A percentile compares a stretch with the other conserved stretches of the same genome.
Evolutionary conservation across 23 tunicate genomes (phyloP).

Genomic region (Halocynthia aurantium): DNA sequence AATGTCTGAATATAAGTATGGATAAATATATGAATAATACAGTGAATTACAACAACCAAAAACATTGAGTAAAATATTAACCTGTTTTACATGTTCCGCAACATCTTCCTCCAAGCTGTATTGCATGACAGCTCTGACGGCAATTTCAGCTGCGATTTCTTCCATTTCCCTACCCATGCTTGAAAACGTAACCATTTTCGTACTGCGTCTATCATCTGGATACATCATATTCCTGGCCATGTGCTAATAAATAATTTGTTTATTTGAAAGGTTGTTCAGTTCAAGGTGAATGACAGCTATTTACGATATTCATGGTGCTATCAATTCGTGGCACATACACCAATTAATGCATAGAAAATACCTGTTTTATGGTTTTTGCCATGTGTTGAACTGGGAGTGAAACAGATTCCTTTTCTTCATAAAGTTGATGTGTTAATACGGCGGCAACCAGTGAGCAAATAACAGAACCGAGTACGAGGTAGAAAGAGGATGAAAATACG

Average conservation of each 20-base stretch:
- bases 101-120: constrained; percentile 80
- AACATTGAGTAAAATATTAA: not conserved
- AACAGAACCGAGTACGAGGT: constrained; percentile 18
- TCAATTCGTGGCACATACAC: not conserved
- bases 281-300: not conserved
- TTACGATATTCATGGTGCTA: not conserved
- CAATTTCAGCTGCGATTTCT: constrained; percentile 83
- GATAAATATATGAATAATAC: no score
- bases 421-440: not conserved
- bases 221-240: constrained; percentile 84
- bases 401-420: not conserved
- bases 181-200: constrained; percentile 92
- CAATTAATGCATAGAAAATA: not conserved
- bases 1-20: constrained; percentile 26
- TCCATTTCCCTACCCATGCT: constrained; percentile 82
- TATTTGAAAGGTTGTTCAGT: not conserved
- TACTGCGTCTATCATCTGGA: constrained; percentile 68
- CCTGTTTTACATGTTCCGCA: constrained; percentile 83
- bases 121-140: constrained; percentile 70
- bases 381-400: not conserved
- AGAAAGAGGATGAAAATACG: constrained; percentile 44
- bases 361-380: constrained; percentile 71
- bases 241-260: constrained; percentile 36
- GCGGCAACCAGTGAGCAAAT: constrained; percentile 17
- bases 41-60: not conserved